A percentile compares a stretch with the other conserved stretches of the same genome.
Conservation (phyloP, 2,888 invertebrate species). For the Diadromus collaris region DNA sequence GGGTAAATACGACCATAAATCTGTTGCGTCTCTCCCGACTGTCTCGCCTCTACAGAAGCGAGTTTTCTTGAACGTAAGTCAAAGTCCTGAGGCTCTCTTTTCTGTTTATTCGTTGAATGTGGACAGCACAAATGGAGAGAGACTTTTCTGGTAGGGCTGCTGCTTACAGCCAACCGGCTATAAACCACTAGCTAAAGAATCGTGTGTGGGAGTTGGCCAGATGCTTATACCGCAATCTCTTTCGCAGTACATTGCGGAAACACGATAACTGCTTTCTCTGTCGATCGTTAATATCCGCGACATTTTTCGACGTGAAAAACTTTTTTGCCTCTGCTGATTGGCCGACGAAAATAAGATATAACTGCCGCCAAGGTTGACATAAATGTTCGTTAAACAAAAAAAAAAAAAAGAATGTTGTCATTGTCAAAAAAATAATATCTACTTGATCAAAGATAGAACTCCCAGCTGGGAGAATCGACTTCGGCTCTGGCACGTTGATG, state of each 20-base stretch:
- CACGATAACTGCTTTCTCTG: slow-evolving; percentile 24
- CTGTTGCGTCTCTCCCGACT: slow-evolving; percentile 21
- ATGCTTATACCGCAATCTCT: slow-evolving; percentile 8
- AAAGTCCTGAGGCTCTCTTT: slow-evolving; percentile 23
- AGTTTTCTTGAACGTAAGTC: slow-evolving; percentile 47
- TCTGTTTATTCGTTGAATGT: slow-evolving; percentile 19
- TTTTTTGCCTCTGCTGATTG: not conserved
- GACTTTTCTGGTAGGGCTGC: slow-evolving; percentile 36
- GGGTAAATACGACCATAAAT: slow-evolving; percentile 47
- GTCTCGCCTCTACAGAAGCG: slow-evolving; percentile 30
- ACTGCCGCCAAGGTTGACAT: too few species aligned
- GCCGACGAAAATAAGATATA: not conserved
- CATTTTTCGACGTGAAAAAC: not conserved
- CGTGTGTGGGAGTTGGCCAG: not conserved
- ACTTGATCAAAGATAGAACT: too few species aligned
- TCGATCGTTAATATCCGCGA: not conserved
- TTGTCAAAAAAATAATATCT: too few species aligned
- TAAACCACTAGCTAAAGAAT: slow-evolving; percentile 23
- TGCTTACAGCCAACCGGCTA: slow-evolving; percentile 21
- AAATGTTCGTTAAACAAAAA: too few species aligned
- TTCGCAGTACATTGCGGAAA: not conserved
- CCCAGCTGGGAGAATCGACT: too few species aligned
- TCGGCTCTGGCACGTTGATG: too few species aligned
- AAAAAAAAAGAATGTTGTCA: too few species aligned
- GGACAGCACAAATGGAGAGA: slow-evolving; percentile 34